A percentile compares a stretch with the other conserved stretches of the same genome.
Conservation (phyloP, 1,140 invertebrate genomes). For the Parapsyche elsis region DNA sequence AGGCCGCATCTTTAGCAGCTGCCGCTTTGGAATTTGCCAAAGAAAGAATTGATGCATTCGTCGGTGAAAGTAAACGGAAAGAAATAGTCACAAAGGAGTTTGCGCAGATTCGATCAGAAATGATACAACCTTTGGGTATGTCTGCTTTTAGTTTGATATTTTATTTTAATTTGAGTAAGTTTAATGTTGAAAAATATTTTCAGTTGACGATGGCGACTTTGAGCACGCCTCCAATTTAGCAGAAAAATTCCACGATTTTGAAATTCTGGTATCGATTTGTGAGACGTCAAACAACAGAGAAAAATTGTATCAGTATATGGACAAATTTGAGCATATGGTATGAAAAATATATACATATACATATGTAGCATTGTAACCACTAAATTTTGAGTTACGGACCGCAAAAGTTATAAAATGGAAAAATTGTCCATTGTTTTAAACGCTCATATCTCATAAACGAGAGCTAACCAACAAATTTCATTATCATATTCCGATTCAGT, state of each 20-base stretch:
- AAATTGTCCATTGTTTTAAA: too few species aligned
- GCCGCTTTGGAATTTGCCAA: slow-evolving; percentile 80
- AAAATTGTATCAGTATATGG: slow-evolving; percentile 81
- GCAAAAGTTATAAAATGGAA: too few species aligned
- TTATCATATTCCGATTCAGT: too few species aligned
- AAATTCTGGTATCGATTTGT: slow-evolving; percentile 83
- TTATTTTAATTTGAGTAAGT: neutral
- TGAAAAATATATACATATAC: slow-evolving; percentile 32
- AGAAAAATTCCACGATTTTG: slow-evolving; percentile 92
- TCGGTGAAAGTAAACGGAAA: neutral
- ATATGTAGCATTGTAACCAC: too few species aligned
- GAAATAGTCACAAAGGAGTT: slow-evolving; percentile 43
- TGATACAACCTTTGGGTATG: slow-evolving; percentile 71
- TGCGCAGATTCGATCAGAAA: slow-evolving; percentile 64
- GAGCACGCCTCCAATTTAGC: slow-evolving; percentile 85
- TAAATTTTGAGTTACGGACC: too few species aligned
- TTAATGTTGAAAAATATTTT: slow-evolving; percentile 50
- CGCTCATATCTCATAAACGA: too few species aligned
- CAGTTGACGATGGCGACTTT: slow-evolving; percentile 80
- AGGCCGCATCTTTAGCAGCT: slow-evolving; percentile 79
- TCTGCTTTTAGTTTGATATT: slow-evolving; percentile 8
- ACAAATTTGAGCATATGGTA: slow-evolving; percentile 73
- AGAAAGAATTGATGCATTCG: slow-evolving; percentile 77
- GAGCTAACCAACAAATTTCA: too few species aligned
- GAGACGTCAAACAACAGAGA: slow-evolving; percentile 79